Percentiles rank a stretch among this genome's conserved stretches.
Evolutionary conservation across 2,797 vertebrate species (phyloP).

Genomic region (Lutjanus argentimaculatus): DNA sequence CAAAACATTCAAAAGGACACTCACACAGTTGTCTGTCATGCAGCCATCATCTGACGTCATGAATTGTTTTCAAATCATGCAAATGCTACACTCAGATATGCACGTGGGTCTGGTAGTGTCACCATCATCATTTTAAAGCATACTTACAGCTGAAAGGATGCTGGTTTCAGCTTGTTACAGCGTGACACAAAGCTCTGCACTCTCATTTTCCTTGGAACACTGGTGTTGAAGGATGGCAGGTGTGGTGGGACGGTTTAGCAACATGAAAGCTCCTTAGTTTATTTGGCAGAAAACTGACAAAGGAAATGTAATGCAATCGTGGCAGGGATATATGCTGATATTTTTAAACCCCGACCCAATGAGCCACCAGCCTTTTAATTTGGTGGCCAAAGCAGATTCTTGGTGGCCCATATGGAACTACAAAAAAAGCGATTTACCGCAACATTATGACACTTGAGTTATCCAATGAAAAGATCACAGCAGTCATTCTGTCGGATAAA

Average conservation of each 20-base stretch:
- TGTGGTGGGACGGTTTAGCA: neutral
- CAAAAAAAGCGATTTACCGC: no score
- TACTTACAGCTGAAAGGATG: neutral
- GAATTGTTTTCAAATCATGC: neutral
- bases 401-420: no score
- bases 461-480: no score
- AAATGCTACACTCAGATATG: neutral
- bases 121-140: neutral
- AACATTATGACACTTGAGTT: no score
- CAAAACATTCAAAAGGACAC: neutral
- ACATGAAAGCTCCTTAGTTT: neutral
- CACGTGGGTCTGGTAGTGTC: neutral
- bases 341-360: no score
- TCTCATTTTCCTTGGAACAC: neutral
- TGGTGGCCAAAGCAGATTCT: no score
- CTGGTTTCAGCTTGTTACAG: neutral
- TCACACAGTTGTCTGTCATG: neutral
- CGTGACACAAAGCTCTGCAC: no score
- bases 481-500: no score
- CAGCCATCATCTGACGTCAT: neutral
- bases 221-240: neutral
- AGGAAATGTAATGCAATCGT: neutral
- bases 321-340: no score
- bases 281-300: neutral
- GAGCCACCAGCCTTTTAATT: no score